Percentiles rank a stretch among this genome's conserved stretches.
phyloP scores from a whole-genome alignment of 2,113 vertebrate species.

The Cebidichthys violaceus region DNA sequence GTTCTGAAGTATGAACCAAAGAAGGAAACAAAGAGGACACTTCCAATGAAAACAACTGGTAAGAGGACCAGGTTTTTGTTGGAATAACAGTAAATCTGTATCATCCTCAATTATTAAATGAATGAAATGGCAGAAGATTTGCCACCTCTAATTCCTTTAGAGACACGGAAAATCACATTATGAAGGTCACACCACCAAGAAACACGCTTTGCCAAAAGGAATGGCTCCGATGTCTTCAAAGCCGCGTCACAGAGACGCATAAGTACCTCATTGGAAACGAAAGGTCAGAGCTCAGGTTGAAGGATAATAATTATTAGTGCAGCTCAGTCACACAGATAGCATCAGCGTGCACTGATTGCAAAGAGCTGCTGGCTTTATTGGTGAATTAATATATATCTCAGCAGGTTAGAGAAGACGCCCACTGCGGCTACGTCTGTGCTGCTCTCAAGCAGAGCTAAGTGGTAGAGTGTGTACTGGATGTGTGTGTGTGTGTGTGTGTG shows the following conservation, averaged over 20 bases:
- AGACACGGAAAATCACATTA: constrained; percentile 32
- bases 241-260: constrained; percentile 38
- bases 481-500: background rate
- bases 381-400: constrained; percentile 57
- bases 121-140: background rate
- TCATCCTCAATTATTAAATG: background rate
- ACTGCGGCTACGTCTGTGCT: constrained; percentile 13
- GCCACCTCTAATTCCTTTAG: constrained; percentile 17
- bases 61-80: background rate
- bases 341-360: constrained; percentile 4
- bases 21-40: background rate
- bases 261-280: constrained; percentile 44
- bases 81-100: background rate
- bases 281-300: constrained; percentile 50
- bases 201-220: background rate
- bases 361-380: constrained; percentile 64
- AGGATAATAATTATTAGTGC: constrained; percentile 63
- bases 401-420: constrained; percentile 13
- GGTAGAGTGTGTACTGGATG: background rate
- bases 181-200: constrained; percentile 18
- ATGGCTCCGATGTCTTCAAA: constrained; percentile 8
- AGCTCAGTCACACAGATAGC: constrained; percentile 61
- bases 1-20: background rate
- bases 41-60: background rate
- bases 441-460: constrained; percentile 22